phyloP scores from a whole-genome alignment of 2,888 invertebrate genomes.

The Clanis bilineata region DNA sequence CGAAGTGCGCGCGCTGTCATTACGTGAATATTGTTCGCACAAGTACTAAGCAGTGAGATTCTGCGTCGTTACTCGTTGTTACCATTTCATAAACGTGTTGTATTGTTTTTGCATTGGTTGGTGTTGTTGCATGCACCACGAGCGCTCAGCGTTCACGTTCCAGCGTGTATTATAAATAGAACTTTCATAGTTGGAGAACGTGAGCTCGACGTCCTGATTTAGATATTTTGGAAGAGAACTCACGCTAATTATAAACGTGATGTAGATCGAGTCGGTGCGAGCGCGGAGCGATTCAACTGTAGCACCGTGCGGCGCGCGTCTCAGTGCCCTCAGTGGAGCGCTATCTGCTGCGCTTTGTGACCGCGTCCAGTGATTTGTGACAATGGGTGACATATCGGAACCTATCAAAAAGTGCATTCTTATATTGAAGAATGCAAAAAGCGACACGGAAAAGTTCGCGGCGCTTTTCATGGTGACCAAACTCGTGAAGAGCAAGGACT shows the following conservation, averaged over 20 bases:
- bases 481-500: constrained; percentile 91
- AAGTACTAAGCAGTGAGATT: background rate
- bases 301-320: constrained; percentile 58
- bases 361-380: constrained; percentile 61
- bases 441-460: constrained; percentile 95
- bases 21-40: constrained; percentile 15
- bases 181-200: constrained; percentile 80
- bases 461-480: constrained; percentile 96
- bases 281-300: constrained; percentile 59
- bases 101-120: constrained; percentile 26
- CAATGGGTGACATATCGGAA: constrained; percentile 86
- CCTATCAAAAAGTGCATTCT: constrained; percentile 92
- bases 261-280: constrained; percentile 68
- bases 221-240: constrained; percentile 82
- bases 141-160: constrained; percentile 70
- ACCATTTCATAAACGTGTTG: background rate
- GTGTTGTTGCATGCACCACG: constrained; percentile 55
- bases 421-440: constrained; percentile 89
- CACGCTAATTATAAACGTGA: constrained; percentile 80
- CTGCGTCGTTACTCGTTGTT: constrained; percentile 11
- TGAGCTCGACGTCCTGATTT: constrained; percentile 81
- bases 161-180: constrained; percentile 77
- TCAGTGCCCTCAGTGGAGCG: constrained; percentile 77
- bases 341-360: constrained; percentile 71
- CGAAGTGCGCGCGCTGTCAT: constrained; percentile 78